Evolutionary conservation across 2,888 invertebrate species (phyloP), one percentile per base, ranked within the genome.

Genomic region (Sipha maydis): DNA sequence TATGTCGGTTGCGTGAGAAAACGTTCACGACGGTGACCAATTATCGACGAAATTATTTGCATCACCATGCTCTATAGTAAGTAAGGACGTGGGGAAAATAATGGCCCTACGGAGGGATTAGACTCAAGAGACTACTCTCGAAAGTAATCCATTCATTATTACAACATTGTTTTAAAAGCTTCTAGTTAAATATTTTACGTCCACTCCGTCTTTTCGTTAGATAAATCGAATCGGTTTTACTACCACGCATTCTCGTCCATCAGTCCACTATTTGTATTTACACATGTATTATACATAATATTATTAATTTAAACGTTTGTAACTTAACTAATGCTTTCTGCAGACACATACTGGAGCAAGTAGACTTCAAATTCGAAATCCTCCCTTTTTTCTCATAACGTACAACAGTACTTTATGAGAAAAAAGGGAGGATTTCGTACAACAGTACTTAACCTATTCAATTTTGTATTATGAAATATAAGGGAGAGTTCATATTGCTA

Each of bases 81-180:
- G 76, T 84, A 73, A 84, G 76, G 1, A 84, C 21, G 28, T 21
- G 28, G 21, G 14, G 28, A 54, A 54, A 83, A 34, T 54, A 83
- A 28, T 38, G 7, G n/a, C 14, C 14, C 41, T 38, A 25, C 28
- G 61, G 17, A 75, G 56, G 61, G 84, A 84, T 84, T 84, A 76
- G 11, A 76, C 61, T 61, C 61, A 28, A 76, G 61, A 28, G 34
- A n/a, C 38, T 28, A 56, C 71, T 84, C 56, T 41, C 21, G 3
- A 76, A 76, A 84, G 41, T 84, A 84, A 84, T 84, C 84, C 84
- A 84, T 84, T 84, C 84, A 61, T 84, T 84, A 76, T 84, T 38
- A 28, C 38, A 76, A 84, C 84, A 61, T 84, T 84, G 84, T 84
- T 76, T 61, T 61, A 84, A 84, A 84, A 84, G 76, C 75, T 41